These are phyloP conservation scores for Motacilla alba DNA, from an alignment of 2,113 vertebrate species.

Conservation along the genomic window DNA sequence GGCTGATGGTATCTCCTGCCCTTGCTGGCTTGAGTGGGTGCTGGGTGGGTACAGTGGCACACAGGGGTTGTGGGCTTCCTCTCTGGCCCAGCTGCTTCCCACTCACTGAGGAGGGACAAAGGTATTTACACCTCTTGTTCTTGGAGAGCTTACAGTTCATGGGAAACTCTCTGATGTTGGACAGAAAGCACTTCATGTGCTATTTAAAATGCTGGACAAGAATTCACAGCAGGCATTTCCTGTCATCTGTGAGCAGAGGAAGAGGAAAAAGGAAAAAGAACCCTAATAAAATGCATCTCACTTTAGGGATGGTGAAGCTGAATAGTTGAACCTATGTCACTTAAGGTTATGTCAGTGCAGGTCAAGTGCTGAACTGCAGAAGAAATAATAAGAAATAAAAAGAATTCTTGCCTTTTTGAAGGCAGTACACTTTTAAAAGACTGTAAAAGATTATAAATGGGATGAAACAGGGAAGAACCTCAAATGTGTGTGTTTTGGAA, in stretches of 20 bases:
- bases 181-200: background rate
- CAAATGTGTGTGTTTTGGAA: background rate
- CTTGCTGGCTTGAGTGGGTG: fast-evolving
- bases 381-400: background rate
- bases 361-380: background rate
- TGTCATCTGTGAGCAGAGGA: background rate
- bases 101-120: background rate
- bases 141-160: background rate
- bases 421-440: background rate
- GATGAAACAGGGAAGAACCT: background rate
- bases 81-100: background rate
- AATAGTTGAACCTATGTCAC: background rate
- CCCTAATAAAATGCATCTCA: background rate
- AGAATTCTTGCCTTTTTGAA: background rate
- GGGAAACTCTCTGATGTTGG: background rate
- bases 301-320: background rate
- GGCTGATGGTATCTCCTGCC: background rate
- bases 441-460: background rate
- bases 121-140: background rate
- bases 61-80: background rate
- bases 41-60: background rate
- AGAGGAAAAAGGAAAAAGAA: background rate
- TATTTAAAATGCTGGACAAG: conserved; percentile 11
- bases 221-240: conserved; percentile 22
- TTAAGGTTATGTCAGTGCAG: background rate